Evolutionary conservation across 37 sponge, comb jelly and placozoan genomes (phyloP).

Genomic region (Oopsacas minuta): DNA sequence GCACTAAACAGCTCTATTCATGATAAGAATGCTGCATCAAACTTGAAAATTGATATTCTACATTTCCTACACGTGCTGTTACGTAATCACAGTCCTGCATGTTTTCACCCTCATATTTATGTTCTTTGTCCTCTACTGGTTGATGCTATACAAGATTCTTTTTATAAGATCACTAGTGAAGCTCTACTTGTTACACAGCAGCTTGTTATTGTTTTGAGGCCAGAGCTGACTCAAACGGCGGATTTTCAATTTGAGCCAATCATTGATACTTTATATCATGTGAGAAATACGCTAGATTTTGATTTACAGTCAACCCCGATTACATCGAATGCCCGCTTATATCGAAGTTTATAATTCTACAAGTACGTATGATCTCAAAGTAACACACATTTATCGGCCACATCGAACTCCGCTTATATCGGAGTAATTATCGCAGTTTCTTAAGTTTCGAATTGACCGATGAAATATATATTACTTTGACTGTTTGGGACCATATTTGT

Average conservation of each 20-base stretch:
- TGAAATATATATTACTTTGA: too few relatives aligned
- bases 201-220: constrained; percentile 70
- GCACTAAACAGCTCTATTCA: constrained; percentile 66
- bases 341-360: too few relatives aligned
- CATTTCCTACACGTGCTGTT: constrained; percentile 70
- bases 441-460: too few relatives aligned
- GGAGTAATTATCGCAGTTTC: too few relatives aligned
- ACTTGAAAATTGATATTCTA: constrained; percentile 92
- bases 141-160: constrained; percentile 66
- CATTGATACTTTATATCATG: constrained; percentile 12
- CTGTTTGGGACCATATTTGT: too few relatives aligned
- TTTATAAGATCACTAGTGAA: constrained; percentile 94
- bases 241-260: constrained; percentile 21
- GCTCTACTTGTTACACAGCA: constrained; percentile 73
- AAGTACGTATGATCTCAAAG: too few relatives aligned
- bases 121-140: constrained; percentile 67
- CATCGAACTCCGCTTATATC: too few relatives aligned
- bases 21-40: constrained; percentile 71
- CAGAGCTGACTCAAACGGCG: constrained; percentile 16
- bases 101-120: constrained; percentile 66
- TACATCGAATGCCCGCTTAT: too few relatives aligned
- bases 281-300: too few relatives aligned
- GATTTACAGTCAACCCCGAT: too few relatives aligned
- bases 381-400: too few relatives aligned
- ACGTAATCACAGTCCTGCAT: constrained; percentile 44